phyloP scores from a whole-genome alignment of 2,888 invertebrate species.

The Idaea biselata region DNA sequence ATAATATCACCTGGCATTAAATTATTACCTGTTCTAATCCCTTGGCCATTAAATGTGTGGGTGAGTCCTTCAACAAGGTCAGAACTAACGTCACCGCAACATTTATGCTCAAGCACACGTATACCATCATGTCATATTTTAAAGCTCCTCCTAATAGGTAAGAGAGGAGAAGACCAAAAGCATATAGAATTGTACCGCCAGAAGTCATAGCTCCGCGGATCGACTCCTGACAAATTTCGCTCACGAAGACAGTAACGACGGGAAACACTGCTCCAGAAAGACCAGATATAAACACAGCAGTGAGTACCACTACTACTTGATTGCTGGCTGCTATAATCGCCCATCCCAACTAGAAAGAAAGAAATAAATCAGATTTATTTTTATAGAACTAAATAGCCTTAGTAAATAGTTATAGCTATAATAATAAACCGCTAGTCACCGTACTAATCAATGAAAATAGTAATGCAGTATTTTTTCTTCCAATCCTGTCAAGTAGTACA shows the following conservation, averaged over 20 bases:
- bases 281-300: conserved; percentile 45
- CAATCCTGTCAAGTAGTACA: conserved; percentile 21
- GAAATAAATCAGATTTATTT: background rate
- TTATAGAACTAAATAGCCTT: background rate
- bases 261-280: conserved; percentile 40
- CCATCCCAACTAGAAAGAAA: conserved; percentile 34
- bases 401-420: background rate
- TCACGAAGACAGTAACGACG: conserved; percentile 39
- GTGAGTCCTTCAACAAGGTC: conserved; percentile 42
- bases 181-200: conserved; percentile 40
- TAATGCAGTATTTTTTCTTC: conserved; percentile 39
- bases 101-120: conserved; percentile 34
- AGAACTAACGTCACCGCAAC: conserved; percentile 32
- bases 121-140: conserved; percentile 40
- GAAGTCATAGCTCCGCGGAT: conserved; percentile 50
- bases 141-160: conserved; percentile 46
- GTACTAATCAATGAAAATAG: conserved; percentile 31
- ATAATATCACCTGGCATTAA: conserved; percentile 25
- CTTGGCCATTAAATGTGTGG: conserved; percentile 42
- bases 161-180: conserved; percentile 43
- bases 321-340: conserved; percentile 31
- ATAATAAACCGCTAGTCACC: conserved; percentile 27
- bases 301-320: conserved; percentile 40
- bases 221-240: conserved; percentile 49
- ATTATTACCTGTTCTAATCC: conserved; percentile 39